Conservation (phyloP, 1,140 invertebrate species). For the Brachionus paranguensis region DNA sequence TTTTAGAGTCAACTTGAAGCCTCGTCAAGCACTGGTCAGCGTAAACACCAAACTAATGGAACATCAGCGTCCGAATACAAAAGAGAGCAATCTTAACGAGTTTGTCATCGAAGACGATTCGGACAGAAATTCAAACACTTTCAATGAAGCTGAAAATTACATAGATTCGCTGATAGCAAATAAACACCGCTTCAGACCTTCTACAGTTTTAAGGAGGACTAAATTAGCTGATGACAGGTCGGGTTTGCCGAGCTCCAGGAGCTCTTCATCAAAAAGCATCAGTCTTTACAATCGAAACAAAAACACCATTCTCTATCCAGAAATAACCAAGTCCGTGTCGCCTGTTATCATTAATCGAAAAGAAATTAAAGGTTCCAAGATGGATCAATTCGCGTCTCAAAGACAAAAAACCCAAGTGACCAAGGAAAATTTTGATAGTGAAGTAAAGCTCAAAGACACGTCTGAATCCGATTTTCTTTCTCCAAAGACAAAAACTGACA, state of each 20-base stretch:
- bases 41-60: slow-evolving; percentile 22
- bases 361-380: neutral
- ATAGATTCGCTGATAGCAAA: neutral
- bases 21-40: neutral
- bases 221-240: neutral
- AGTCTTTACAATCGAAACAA: slow-evolving; percentile 17
- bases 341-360: neutral
- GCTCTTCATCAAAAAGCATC: neutral
- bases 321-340: neutral
- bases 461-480: neutral
- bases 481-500: neutral
- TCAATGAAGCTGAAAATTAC: neutral
- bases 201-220: neutral
- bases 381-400: neutral
- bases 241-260: neutral
- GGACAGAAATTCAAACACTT: slow-evolving; percentile 9
- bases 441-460: neutral
- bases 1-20: neutral
- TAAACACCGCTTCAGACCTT: neutral
- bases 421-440: neutral
- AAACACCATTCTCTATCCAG: neutral
- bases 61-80: slow-evolving; percentile 6
- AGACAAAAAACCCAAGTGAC: neutral
- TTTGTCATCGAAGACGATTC: neutral
- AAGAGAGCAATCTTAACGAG: neutral